Conservation (phyloP, 37 sponge, comb jelly and placozoan genomes). For the Halisarca cf. caerulea region DNA sequence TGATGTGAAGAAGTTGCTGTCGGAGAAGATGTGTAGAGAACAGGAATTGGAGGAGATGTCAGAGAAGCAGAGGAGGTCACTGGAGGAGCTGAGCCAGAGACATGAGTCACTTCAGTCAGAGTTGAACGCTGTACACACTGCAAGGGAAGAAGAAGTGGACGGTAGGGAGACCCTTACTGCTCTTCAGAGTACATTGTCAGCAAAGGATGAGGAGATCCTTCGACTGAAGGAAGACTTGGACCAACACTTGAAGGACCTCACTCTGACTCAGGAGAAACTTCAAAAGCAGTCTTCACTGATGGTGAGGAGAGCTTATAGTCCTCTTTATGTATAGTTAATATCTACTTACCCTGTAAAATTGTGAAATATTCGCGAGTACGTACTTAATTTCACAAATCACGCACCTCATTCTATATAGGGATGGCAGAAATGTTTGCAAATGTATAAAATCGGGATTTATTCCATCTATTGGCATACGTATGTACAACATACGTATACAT, state of each 20-base stretch:
- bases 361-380: too few relatives aligned
- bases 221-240: constrained; percentile 5
- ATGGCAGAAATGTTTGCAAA: too few relatives aligned
- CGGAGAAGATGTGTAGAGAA: neutral
- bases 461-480: too few relatives aligned
- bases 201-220: neutral
- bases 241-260: neutral
- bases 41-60: neutral
- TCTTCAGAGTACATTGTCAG: neutral
- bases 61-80: constrained; percentile 16
- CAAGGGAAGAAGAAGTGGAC: neutral
- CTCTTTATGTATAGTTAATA: too few relatives aligned
- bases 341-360: too few relatives aligned
- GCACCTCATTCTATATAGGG: too few relatives aligned
- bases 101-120: neutral
- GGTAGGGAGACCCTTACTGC: neutral
- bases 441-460: too few relatives aligned
- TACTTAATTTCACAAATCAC: too few relatives aligned
- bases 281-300: neutral
- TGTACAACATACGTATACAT: too few relatives aligned
- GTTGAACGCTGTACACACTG: neutral
- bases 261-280: neutral
- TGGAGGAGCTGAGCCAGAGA: neutral
- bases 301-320: too few relatives aligned
- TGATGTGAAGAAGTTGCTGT: neutral